Conservation (phyloP, 2,113 vertebrate species). For the Chiloscyllium plagiosum region DNA sequence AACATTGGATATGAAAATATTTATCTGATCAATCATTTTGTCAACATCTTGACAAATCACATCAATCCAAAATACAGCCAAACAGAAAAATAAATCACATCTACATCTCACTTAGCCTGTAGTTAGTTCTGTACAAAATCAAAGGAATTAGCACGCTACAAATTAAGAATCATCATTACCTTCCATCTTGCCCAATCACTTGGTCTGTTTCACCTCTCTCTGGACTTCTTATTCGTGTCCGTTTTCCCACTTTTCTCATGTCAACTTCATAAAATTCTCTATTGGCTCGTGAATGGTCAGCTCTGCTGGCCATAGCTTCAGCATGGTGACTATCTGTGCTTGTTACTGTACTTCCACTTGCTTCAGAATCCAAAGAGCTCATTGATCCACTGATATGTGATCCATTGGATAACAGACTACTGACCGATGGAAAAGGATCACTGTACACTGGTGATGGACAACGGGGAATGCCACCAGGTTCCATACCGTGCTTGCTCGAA, state of each 20-base stretch:
- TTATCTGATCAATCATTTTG: not conserved
- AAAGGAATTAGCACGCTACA: too few relatives aligned
- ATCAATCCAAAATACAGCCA: not conserved
- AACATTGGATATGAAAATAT: too few relatives aligned
- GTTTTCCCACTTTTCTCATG: conserved; percentile 60
- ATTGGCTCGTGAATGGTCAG: conserved; percentile 48
- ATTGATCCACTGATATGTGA: conserved; percentile 70
- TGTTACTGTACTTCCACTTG: conserved; percentile 63
- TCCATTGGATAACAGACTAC: conserved; percentile 67
- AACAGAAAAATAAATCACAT: not conserved
- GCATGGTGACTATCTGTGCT: conserved; percentile 60
- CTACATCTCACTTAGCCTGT: not conserved
- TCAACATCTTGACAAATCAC: not conserved
- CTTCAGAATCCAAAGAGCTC: conserved; percentile 67
- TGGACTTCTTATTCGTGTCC: conserved; percentile 55
- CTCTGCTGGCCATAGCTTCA: conserved; percentile 43
- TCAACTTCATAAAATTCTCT: conserved; percentile 49
- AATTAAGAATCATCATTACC: conserved; percentile 46
- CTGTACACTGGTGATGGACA: conserved; percentile 63
- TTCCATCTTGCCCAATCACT: conserved; percentile 62
- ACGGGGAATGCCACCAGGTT: conserved; percentile 58
- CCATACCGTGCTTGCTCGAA: conserved; percentile 52
- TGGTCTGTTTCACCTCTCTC: conserved; percentile 54
- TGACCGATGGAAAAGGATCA: conserved; percentile 67
- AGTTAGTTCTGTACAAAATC: not conserved